phyloP scores from a whole-genome alignment of 2,797 vertebrate species.

The Gymnoscopelus microlampas region DNA sequence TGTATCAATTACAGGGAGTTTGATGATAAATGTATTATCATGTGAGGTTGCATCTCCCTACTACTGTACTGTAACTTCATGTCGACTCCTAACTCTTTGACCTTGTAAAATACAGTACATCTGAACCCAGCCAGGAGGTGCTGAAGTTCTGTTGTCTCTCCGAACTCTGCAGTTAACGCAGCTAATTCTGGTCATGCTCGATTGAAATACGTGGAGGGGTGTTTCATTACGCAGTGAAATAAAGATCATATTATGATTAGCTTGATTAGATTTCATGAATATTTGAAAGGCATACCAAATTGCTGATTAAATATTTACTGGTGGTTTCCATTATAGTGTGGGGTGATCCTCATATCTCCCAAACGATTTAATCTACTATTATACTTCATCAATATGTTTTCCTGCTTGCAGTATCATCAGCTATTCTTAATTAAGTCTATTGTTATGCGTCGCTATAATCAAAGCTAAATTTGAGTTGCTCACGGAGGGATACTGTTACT shows the following conservation, averaged over 20 bases:
- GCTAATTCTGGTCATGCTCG: constrained; percentile 39
- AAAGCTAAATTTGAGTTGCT: no score
- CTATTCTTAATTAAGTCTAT: background rate
- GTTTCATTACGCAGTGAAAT: constrained; percentile 58
- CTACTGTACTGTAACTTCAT: no score
- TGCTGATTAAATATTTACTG: constrained; percentile 66
- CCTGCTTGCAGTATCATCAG: background rate
- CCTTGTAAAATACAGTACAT: no score
- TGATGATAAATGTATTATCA: no score
- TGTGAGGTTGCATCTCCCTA: no score
- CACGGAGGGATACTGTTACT: no score
- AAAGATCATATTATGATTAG: constrained; percentile 55
- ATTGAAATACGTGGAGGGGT: constrained; percentile 31
- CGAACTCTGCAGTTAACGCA: constrained; percentile 30
- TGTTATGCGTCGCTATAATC: no score
- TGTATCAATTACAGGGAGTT: no score
- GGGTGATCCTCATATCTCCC: constrained; percentile 52
- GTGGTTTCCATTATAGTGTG: constrained; percentile 48
- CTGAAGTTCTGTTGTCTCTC: constrained; percentile 29
- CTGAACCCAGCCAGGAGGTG: no score
- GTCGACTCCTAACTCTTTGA: no score
- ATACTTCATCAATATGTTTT: background rate
- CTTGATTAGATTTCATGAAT: constrained; percentile 68
- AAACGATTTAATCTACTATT: constrained; percentile 27
- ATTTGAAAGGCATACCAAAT: constrained; percentile 60